Conservation (phyloP, 2,113 vertebrate species). For the Smithornis capensis region DNA sequence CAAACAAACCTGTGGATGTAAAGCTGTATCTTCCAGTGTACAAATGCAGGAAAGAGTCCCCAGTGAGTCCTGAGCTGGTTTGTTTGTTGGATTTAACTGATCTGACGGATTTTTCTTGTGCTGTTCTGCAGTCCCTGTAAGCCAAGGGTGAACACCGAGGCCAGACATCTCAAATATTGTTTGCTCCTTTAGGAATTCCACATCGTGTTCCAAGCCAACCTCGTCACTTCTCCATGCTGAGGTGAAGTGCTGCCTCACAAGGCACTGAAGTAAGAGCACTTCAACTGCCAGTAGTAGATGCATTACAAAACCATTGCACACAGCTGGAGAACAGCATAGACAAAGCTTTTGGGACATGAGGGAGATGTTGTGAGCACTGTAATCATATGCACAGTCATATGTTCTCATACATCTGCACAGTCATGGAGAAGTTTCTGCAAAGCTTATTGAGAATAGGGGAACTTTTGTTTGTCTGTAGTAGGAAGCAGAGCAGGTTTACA, state of each 20-base stretch:
- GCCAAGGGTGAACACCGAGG: neutral
- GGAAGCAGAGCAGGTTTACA: neutral
- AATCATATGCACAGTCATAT: neutral
- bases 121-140: neutral
- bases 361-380: neutral
- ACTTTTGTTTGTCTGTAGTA: neutral
- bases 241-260: neutral
- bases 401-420: neutral
- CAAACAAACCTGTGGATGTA: neutral
- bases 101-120: neutral
- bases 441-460: neutral
- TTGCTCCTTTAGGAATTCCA: neutral
- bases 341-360: neutral
- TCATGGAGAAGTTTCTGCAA: neutral
- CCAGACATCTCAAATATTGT: neutral
- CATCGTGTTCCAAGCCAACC: neutral
- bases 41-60: neutral
- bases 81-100: neutral
- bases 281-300: neutral
- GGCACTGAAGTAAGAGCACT: neutral
- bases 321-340: neutral
- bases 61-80: neutral
- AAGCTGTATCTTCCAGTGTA: neutral
- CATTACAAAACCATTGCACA: neutral
- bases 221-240: neutral